A percentile compares a stretch with the other conserved stretches of the same genome.
phyloP scores from a whole-genome alignment of 2,888 invertebrate species.

The Chloromyia formosa region DNA sequence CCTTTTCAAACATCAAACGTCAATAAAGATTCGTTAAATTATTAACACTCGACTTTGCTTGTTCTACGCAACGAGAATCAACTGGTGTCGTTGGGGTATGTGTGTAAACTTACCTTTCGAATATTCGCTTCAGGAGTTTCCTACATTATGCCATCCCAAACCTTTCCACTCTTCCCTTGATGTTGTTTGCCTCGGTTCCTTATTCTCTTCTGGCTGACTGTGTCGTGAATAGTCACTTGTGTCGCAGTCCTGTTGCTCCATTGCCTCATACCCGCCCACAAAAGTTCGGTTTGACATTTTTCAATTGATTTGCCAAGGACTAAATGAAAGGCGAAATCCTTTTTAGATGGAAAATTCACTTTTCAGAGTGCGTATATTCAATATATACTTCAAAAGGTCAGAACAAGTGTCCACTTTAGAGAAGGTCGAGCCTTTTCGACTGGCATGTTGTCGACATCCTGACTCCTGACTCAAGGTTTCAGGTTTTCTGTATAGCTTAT shows the following conservation, averaged over 20 bases:
- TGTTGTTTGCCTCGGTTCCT: too few species aligned
- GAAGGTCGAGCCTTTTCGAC: constrained; percentile 42
- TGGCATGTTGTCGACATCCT: constrained; percentile 34
- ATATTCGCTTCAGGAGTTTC: constrained; percentile 28
- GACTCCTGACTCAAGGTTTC: constrained; percentile 15
- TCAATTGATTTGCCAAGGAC: constrained; percentile 48
- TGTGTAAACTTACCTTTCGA: constrained; percentile 5
- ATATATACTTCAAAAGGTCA: constrained; percentile 42
- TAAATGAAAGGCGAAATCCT: constrained; percentile 47
- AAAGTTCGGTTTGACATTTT: constrained; percentile 47
- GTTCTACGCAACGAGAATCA: constrained; percentile 36
- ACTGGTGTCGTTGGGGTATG: constrained; percentile 44
- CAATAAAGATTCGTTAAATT: constrained; percentile 47
- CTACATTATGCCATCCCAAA: background rate
- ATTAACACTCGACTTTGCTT: constrained; percentile 41
- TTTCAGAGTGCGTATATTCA: constrained; percentile 40
- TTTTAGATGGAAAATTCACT: constrained; percentile 46
- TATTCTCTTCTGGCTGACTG: too few species aligned
- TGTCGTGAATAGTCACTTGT: too few species aligned
- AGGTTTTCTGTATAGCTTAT: background rate
- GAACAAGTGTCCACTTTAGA: constrained; percentile 47
- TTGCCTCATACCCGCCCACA: constrained; percentile 23
- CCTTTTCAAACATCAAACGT: constrained; percentile 45
- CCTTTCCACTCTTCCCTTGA: background rate
- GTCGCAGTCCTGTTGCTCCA: background rate